Conservation (phyloP, 2,797 vertebrate species). For the Ciconia nigra region DNA sequence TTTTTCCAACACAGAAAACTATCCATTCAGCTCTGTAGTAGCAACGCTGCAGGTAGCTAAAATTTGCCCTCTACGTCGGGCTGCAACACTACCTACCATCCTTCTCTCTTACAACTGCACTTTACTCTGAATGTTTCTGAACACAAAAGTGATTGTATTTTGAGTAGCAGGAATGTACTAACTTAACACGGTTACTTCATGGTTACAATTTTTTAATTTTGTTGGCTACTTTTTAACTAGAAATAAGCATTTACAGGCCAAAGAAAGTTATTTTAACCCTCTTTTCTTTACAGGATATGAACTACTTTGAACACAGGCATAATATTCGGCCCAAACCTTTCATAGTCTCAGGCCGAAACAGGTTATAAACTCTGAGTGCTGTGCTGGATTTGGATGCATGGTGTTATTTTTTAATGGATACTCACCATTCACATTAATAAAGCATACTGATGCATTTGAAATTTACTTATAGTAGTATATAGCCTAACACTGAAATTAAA, state of each 20-base stretch:
- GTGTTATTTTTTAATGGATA: slow-evolving; percentile 3
- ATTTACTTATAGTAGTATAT: background rate
- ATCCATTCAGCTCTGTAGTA: background rate
- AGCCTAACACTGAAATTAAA: background rate
- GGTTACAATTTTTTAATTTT: background rate
- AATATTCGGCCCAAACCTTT: slow-evolving; percentile 87
- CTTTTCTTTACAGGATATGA: slow-evolving; percentile 82
- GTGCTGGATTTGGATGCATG: slow-evolving; percentile 71
- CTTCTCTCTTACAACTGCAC: background rate
- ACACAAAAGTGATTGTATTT: background rate
- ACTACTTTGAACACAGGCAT: slow-evolving; percentile 93
- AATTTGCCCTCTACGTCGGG: background rate
- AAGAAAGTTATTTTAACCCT: slow-evolving; percentile 58
- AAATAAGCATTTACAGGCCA: background rate
- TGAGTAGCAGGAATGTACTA: background rate
- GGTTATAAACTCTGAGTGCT: slow-evolving; percentile 76
- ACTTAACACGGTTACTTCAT: background rate
- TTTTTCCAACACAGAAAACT: background rate
- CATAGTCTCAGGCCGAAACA: slow-evolving; percentile 81
- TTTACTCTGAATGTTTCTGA: background rate
- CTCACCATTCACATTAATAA: slow-evolving; percentile 37
- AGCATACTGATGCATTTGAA: slow-evolving; percentile 8
- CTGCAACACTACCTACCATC: background rate
- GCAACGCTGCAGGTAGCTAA: background rate
- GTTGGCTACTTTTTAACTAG: background rate